phyloP scores from a whole-genome alignment of 2,113 vertebrate species.

The Tragulus kanchil region DNA sequence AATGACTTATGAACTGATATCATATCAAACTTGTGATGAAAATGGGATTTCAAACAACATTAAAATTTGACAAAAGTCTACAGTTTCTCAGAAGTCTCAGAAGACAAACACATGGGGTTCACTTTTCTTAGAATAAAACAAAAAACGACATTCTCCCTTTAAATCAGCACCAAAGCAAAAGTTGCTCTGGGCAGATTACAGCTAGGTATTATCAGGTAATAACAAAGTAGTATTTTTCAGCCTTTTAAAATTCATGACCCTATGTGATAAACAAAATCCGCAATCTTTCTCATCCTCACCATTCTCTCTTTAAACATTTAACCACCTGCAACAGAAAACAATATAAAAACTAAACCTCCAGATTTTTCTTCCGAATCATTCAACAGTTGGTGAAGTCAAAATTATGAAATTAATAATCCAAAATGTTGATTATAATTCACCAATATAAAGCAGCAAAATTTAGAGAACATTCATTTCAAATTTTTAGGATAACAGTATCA shows the following conservation, averaged over 20 bases:
- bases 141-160: not conserved
- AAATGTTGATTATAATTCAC: constrained; percentile 41
- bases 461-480: not conserved
- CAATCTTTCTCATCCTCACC: not conserved
- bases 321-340: not conserved
- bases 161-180: not conserved
- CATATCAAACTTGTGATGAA: not conserved
- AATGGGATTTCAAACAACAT: not conserved
- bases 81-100: not conserved
- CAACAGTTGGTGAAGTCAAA: constrained; percentile 2
- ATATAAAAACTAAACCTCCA: not conserved
- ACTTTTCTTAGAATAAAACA: constrained; percentile 16
- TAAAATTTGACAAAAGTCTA: not conserved
- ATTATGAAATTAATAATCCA: constrained; percentile 23
- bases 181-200: not conserved
- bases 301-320: constrained; percentile 46
- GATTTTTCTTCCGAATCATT: not conserved
- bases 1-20: not conserved
- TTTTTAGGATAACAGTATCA: not conserved
- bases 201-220: not conserved
- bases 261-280: constrained; percentile 2
- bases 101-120: not conserved
- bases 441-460: not conserved
- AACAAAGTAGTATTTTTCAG: constrained; percentile 21
- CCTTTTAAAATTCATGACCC: not conserved